Percentiles rank a stretch among this genome's conserved stretches.
These are phyloP conservation scores for Sarcophaga peregrina DNA, from an alignment of 1,140 invertebrate genomes.

Conservation along the genomic window DNA sequence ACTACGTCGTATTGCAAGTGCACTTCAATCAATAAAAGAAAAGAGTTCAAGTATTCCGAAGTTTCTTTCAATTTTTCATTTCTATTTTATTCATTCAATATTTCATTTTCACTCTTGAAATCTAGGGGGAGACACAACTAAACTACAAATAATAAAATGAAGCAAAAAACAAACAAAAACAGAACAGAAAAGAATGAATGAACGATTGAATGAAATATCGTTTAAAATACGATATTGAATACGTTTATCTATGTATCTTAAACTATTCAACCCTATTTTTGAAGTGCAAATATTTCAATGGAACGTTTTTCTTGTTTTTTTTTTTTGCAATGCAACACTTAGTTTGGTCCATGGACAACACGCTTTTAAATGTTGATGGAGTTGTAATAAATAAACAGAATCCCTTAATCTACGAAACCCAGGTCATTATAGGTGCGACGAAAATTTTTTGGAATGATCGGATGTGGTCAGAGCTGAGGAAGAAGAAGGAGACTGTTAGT, in stretches of 20 bases:
- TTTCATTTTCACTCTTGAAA: background rate
- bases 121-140: no score
- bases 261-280: background rate
- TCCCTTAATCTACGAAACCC: no score
- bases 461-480: no score
- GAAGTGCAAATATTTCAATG: background rate
- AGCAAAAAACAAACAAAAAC: background rate
- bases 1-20: constrained; percentile 17
- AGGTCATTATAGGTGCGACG: no score
- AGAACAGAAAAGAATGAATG: background rate
- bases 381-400: no score
- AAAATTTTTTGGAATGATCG: no score
- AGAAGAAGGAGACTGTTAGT: no score
- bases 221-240: background rate
- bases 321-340: background rate
- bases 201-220: background rate
- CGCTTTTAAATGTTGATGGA: no score
- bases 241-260: background rate
- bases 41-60: background rate
- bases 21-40: constrained; percentile 18
- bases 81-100: background rate
- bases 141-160: no score
- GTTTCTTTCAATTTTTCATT: constrained; percentile 1
- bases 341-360: no score
- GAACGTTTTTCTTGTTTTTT: background rate